phyloP scores from a whole-genome alignment of 2,113 vertebrate genomes.

The Notechis scutatus region DNA sequence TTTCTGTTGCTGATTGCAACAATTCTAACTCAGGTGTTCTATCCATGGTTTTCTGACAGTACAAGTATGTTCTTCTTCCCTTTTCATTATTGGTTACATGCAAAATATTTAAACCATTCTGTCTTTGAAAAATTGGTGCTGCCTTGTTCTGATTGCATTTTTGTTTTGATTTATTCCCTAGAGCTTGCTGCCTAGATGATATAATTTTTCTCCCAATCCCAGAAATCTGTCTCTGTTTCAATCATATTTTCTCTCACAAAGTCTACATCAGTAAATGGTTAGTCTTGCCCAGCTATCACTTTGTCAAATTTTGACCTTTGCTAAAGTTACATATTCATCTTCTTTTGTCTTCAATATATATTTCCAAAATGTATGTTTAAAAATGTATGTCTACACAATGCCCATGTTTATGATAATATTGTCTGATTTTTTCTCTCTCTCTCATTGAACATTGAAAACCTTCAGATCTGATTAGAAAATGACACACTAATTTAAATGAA shows the following conservation, averaged over 20 bases:
- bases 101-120: not conserved
- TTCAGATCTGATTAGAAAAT: not conserved
- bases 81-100: not conserved
- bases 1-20: not conserved
- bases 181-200: not conserved
- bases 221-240: not conserved
- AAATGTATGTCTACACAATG: not conserved
- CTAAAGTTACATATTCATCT: not conserved
- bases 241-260: not conserved
- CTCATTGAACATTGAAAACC: not conserved
- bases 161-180: not conserved
- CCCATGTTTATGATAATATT: not conserved
- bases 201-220: not conserved
- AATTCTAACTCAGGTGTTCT: not conserved
- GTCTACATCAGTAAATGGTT: not conserved
- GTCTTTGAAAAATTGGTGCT: not conserved
- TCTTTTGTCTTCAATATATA: not conserved
- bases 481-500: not conserved
- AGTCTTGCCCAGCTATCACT: not conserved
- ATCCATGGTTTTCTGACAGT: not conserved
- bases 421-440: not conserved
- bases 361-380: not conserved
- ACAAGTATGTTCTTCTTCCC: not conserved
- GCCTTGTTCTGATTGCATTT: not conserved
- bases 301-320: not conserved